Conservation (phyloP, 2,797 vertebrate species). For the Chaunax sp. region DNA sequence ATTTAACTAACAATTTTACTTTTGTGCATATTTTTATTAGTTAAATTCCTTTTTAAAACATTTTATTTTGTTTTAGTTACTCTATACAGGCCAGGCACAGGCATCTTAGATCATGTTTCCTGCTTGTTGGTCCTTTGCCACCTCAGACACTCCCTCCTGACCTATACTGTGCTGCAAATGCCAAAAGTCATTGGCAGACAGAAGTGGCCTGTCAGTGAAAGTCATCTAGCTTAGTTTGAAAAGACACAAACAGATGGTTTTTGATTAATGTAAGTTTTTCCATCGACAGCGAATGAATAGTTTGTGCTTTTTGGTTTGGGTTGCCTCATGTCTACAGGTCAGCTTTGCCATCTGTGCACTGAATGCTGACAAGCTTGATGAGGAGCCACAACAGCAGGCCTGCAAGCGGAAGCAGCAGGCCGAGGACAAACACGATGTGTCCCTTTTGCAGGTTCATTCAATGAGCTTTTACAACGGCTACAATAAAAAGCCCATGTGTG, state of each 20-base stretch:
- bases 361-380: slow-evolving; percentile 40
- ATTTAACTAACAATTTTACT: too few relatives aligned
- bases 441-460: slow-evolving; percentile 29
- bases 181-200: slow-evolving; percentile 28
- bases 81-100: too few relatives aligned
- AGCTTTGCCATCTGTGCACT: slow-evolving; percentile 52
- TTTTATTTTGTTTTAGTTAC: too few relatives aligned
- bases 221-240: not conserved
- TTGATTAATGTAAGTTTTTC: slow-evolving; percentile 34
- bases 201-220: slow-evolving; percentile 52
- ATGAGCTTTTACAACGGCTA: slow-evolving; percentile 14
- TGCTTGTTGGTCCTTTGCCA: slow-evolving; percentile 38
- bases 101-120: slow-evolving; percentile 41
- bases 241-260: slow-evolving; percentile 40
- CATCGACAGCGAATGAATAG: slow-evolving; percentile 33
- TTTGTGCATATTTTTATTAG: too few relatives aligned
- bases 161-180: slow-evolving; percentile 31
- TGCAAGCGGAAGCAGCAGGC: slow-evolving; percentile 25
- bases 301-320: slow-evolving; percentile 32
- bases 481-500: slow-evolving; percentile 31
- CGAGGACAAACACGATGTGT: slow-evolving; percentile 17
- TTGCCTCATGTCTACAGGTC: slow-evolving; percentile 15
- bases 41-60: too few relatives aligned
- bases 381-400: slow-evolving; percentile 23
- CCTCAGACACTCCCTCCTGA: slow-evolving; percentile 31